Base-by-base conservation (phyloP, 2,888 invertebrate species). In the Prosopocoilus inquinatus region DNA sequence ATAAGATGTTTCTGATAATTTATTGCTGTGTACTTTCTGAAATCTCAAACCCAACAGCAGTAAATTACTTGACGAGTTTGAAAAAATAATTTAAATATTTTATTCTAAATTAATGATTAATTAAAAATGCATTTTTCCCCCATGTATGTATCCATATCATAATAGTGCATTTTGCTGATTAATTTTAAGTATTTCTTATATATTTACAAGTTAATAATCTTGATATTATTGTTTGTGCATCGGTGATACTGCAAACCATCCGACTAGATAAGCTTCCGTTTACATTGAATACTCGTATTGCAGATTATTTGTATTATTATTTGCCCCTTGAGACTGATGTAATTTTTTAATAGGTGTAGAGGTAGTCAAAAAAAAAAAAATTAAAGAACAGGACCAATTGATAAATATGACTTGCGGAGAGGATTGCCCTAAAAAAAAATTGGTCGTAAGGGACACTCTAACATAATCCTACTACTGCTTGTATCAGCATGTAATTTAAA, bases 261-360 rank as follows among this genome's bases (percentile, higher is more conserved):
- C 45, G 44, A 54, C 47, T 58, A 55, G 53, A 58, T 65, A 62
- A 69, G 71, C 71, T 71, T 73, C 68, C 69, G 68, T 70, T 71
- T 53, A 58, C 35, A 55, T 58, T 54, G 59, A 72, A 72, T 71
- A 71, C 71, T 74, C 72, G 69, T 72, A 67, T 71, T 67, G 70
- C 69, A 72, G 61, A 67, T 28, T 28, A 28, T 28, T 28, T 71
- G 67, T 70, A 71, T 73, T 74, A 73, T 75, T 69, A 67, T 78
- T 76, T 74, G 75, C 75, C 75, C 74, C 70, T 77, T 77, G 77
- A 78, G 78, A 78, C 78, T 78, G 78, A 78, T 74, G 68, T 74
- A 72, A 71, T 72, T 70, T 70, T 69, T 51, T 53, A 66, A 64
- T 66, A 67, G 61, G 64, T 61, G 60, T 69, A 68, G 67, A 63